These are phyloP conservation scores for Lagopus leucura DNA, from an alignment of 2,113 vertebrate species.

Conservation along the genomic window DNA sequence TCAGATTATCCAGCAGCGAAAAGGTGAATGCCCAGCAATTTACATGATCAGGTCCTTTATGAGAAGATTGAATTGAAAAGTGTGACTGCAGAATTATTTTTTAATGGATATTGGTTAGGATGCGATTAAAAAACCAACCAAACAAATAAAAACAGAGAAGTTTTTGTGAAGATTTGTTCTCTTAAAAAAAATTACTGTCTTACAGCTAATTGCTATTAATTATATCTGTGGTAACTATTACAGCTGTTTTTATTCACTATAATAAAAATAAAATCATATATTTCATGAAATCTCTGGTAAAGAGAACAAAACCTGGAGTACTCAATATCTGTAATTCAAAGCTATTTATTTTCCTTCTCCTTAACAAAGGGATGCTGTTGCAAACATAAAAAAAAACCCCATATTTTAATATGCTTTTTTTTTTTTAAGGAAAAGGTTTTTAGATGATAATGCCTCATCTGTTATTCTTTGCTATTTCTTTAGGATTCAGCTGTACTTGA, in stretches of 20 bases:
- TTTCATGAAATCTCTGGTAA: not conserved
- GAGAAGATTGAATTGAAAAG: not conserved
- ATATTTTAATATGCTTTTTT: not conserved
- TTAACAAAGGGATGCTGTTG: not conserved
- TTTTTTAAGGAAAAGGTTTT: not conserved
- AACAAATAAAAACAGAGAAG: not conserved
- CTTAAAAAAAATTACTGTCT: constrained; percentile 11
- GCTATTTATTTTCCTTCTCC: not conserved
- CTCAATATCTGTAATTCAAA: not conserved
- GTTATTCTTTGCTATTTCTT: not conserved
- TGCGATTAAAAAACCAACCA: not conserved
- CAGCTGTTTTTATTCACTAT: not conserved
- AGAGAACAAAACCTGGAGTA: not conserved
- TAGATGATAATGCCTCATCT: not conserved
- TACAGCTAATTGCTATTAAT: not conserved
- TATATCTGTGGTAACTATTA: not conserved
- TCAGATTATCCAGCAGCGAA: not conserved
- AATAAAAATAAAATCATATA: constrained; percentile 1
- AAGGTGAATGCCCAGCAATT: not conserved
- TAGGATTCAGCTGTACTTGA: not conserved
- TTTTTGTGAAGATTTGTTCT: not conserved
- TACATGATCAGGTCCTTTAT: not conserved
- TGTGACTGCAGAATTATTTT: not conserved
- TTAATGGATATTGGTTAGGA: not conserved
- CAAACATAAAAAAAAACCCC: not conserved